Conservation (phyloP, 2,113 vertebrate genomes). For the Irena cyanogastra region DNA sequence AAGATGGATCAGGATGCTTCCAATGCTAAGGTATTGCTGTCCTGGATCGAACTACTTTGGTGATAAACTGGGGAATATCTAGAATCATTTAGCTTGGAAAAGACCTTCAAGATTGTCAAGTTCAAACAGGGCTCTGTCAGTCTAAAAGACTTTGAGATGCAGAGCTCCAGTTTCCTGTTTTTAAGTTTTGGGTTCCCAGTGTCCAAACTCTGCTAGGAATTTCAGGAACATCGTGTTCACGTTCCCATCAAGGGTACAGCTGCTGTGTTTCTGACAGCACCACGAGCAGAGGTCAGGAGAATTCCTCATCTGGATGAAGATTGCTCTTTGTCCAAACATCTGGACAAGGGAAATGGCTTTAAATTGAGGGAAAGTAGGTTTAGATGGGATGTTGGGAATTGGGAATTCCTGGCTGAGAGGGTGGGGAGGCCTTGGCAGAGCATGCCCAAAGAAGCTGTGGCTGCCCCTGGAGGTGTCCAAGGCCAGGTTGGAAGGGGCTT, state of each 20-base stretch:
- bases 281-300: not conserved
- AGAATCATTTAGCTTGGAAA: not conserved
- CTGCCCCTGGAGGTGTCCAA: not conserved
- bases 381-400: not conserved
- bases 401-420: not conserved
- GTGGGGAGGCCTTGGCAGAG: not conserved
- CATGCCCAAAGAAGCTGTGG: not conserved
- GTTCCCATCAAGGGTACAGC: not conserved
- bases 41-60: not conserved
- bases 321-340: not conserved
- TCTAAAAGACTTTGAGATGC: not conserved
- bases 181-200: not conserved
- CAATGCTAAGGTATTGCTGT: constrained; percentile 68
- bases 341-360: not conserved
- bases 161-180: not conserved
- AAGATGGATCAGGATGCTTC: constrained; percentile 84
- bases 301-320: not conserved
- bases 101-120: not conserved
- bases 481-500: accelerated
- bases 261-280: not conserved
- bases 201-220: not conserved
- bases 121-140: not conserved
- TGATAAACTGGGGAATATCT: not conserved
- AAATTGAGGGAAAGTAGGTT: not conserved
- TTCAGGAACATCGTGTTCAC: not conserved